Base-by-base conservation (phyloP, 1,140 invertebrate genomes). In the Wiebesia pumilae region DNA sequence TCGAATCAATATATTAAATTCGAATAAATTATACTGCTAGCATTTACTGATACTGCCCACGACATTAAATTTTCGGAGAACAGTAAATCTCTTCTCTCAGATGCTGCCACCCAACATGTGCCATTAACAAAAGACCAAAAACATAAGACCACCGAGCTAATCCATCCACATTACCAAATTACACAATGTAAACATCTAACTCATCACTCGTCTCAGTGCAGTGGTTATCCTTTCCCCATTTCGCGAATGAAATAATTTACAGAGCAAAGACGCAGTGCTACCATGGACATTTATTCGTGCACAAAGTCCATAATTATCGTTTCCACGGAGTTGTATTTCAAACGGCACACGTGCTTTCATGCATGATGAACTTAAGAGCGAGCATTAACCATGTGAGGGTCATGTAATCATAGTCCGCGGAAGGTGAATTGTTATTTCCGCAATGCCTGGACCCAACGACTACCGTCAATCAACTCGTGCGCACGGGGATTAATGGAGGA, bases 291-390 rank as follows among this genome's bases (percentile, higher is more conserved):
- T 1, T 24, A 16, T n/a, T 14, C 9, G 47, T 14, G 30, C 14
- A 19, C 54, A 9, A 47, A 24, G 33, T 62, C 71, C 51, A 35
- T 62, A 83, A 83, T 83, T 83, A 83, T 83, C 82, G 24, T 62
- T 54, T 77, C 69, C 79, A 51, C 51, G 71, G 40, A 30, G 54
- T 78, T 84, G 75, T 84, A 84, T 84, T 84, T 84, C 83, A 79
- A 84, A 79, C 83, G 40, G n/a, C 7, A 27, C 77, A 51, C 43
- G 77, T 77, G 82, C 43, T 58, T 43, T n/a, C 78, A 33, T 9
- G 27, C 38, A 33, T 27, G 62, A 16, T 6, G n/a, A 69, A 35
- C 33, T 67, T 21, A 58, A 83, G 69, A 83, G 69, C 6, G 47
- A 73, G 71, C 82, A 77, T 83, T 83, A 83, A 77, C 30, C 16